A percentile compares a stretch with the other conserved stretches of the same genome.
phyloP scores from a whole-genome alignment of 2,797 vertebrate species.

The Toxotes lorentzi region DNA sequence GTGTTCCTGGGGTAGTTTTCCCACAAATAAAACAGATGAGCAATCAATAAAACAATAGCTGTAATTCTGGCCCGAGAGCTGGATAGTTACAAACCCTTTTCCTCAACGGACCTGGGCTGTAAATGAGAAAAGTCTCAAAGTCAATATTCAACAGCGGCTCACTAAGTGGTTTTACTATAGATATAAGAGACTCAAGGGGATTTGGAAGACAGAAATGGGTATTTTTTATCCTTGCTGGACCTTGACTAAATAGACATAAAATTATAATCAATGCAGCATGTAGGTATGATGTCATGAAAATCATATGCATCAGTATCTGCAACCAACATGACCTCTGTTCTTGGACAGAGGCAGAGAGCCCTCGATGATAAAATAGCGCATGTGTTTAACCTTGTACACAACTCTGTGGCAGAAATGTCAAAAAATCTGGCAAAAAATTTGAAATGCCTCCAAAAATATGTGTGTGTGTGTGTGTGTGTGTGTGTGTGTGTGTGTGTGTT shows the following conservation, averaged over 20 bases:
- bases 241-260: slow-evolving; percentile 52
- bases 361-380: slow-evolving; percentile 9
- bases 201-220: slow-evolving; percentile 49
- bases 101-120: slow-evolving; percentile 55
- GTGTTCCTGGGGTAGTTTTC: slow-evolving; percentile 62
- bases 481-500: too few relatives aligned
- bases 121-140: slow-evolving; percentile 78
- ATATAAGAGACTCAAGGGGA: slow-evolving; percentile 58
- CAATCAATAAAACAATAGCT: slow-evolving; percentile 81
- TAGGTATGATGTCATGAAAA: slow-evolving; percentile 23
- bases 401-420: background rate
- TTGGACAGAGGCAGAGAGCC: background rate
- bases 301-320: slow-evolving; percentile 11
- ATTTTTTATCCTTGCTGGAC: slow-evolving; percentile 50
- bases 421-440: slow-evolving; percentile 36
- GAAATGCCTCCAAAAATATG: background rate
- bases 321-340: slow-evolving; percentile 6
- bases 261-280: slow-evolving; percentile 48
- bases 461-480: background rate
- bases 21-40: slow-evolving; percentile 67
- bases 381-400: slow-evolving; percentile 26
- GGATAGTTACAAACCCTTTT: slow-evolving; percentile 61
- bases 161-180: slow-evolving; percentile 61
- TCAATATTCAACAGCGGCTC: slow-evolving; percentile 67
- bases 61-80: slow-evolving; percentile 58